These are phyloP conservation scores for Trypoxylon attenuatum DNA, from an alignment of 2,888 invertebrate species.

Conservation along the genomic window DNA sequence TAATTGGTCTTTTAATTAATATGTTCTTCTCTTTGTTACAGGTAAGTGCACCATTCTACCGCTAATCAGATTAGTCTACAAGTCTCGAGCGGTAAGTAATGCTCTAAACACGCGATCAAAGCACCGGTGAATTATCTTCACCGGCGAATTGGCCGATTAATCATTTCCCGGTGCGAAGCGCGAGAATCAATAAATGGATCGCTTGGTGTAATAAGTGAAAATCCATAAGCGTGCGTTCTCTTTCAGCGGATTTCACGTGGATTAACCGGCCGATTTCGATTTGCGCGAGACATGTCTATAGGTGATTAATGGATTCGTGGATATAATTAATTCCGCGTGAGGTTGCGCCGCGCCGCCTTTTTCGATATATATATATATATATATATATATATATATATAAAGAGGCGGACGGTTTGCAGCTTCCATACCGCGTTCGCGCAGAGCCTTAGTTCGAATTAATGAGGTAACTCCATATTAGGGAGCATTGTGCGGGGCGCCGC, in stretches of 20 bases:
- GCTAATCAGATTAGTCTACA: too few relatives aligned
- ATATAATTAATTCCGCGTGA: conserved; percentile 10
- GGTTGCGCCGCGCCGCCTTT: not conserved
- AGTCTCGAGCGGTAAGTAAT: too few relatives aligned
- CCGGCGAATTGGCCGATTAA: not conserved
- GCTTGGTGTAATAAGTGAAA: too few relatives aligned
- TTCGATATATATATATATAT: conserved; percentile 1
- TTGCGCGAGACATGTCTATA: not conserved
- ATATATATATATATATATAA: too few relatives aligned
- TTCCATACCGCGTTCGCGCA: not conserved
- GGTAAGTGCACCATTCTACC: conserved; percentile 43
- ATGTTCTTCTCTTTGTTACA: conserved; percentile 49
- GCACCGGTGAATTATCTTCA: too few relatives aligned
- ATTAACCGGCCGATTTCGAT: not conserved
- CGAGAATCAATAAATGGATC: not conserved
- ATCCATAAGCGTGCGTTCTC: not conserved
- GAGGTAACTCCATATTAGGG: conserved; percentile 31
- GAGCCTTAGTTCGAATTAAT: conserved; percentile 32
- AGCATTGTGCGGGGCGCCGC: conserved; percentile 1
- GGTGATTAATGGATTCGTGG: not conserved
- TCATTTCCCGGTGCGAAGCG: not conserved
- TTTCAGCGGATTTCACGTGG: not conserved
- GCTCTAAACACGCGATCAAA: too few relatives aligned
- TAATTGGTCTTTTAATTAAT: conserved; percentile 34
- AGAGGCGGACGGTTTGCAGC: not conserved